phyloP scores from a whole-genome alignment of 2,888 invertebrate species.

The Prosapia bicincta region DNA sequence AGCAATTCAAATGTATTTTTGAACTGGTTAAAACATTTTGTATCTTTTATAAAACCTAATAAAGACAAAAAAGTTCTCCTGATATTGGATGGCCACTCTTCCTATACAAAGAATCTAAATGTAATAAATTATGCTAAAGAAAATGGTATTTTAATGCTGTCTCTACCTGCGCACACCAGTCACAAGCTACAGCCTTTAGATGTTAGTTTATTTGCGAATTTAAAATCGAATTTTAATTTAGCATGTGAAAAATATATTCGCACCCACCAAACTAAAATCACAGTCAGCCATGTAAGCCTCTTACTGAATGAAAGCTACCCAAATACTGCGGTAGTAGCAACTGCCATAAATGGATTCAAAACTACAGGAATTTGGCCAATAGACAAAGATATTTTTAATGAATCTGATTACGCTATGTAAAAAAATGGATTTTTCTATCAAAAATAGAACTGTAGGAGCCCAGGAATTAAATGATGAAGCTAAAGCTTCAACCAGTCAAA shows the following conservation, averaged over 20 bases:
- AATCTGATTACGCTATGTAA: background rate
- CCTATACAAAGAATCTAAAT: conserved; percentile 39
- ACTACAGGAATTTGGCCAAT: conserved; percentile 33
- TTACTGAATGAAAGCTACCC: conserved; percentile 34
- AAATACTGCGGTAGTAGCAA: conserved; percentile 30
- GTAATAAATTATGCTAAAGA: conserved; percentile 33
- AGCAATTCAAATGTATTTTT: conserved; percentile 10
- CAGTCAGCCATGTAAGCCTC: conserved; percentile 31
- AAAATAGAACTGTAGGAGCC: too few relatives aligned
- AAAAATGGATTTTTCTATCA: background rate
- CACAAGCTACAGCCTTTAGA: conserved; percentile 39
- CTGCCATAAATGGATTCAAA: conserved; percentile 28
- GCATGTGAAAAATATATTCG: conserved; percentile 35
- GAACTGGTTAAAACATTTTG: conserved; percentile 11
- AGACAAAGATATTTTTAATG: conserved; percentile 1
- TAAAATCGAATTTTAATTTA: background rate
- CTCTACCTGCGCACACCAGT: conserved; percentile 38
- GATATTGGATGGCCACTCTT: conserved; percentile 40
- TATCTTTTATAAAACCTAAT: too few relatives aligned
- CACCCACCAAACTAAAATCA: conserved; percentile 31
- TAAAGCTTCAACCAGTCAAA: too few relatives aligned
- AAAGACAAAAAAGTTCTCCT: conserved; percentile 39
- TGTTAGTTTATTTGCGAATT: conserved; percentile 35
- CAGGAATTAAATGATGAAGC: too few relatives aligned
- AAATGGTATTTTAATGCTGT: conserved; percentile 38